These are phyloP conservation scores for Halichoerus grypus DNA, from an alignment of 2,113 vertebrate genomes.

Conservation along the genomic window DNA sequence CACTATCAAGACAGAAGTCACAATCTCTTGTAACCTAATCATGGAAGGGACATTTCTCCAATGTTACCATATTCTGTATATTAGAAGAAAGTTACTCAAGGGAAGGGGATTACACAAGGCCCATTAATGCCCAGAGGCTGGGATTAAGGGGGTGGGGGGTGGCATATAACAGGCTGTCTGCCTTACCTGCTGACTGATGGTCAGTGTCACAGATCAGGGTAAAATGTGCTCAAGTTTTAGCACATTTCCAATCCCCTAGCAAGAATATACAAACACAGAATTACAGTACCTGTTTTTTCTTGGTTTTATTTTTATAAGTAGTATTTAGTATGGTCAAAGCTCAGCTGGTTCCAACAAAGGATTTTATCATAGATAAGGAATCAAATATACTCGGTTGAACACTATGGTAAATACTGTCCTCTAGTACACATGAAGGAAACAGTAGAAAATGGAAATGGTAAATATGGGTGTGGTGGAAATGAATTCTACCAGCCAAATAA, in stretches of 20 bases:
- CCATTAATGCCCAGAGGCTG: background rate
- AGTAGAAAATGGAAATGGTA: background rate
- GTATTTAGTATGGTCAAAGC: background rate
- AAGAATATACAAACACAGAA: background rate
- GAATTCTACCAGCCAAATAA: conserved; percentile 25
- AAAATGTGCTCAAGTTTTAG: background rate
- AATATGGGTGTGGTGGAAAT: background rate
- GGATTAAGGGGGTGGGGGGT: background rate
- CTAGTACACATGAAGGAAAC: background rate
- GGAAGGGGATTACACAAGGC: background rate
- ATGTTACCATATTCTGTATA: background rate
- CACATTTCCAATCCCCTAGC: background rate
- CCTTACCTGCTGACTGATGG: background rate
- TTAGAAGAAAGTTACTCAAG: conserved; percentile 11
- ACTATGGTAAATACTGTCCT: background rate
- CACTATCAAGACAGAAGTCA: background rate
- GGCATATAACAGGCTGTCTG: background rate
- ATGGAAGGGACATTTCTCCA: background rate
- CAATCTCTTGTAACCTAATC: background rate
- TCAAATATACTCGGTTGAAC: background rate
- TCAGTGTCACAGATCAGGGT: background rate
- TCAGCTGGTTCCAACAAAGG: background rate
- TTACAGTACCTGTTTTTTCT: background rate
- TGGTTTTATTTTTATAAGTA: background rate
- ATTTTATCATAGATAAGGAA: conserved; percentile 1